Evolutionary conservation across 2,113 vertebrate species (phyloP), one percentile per base, ranked within the genome.

Genomic region (Lamprologus speciosus): DNA sequence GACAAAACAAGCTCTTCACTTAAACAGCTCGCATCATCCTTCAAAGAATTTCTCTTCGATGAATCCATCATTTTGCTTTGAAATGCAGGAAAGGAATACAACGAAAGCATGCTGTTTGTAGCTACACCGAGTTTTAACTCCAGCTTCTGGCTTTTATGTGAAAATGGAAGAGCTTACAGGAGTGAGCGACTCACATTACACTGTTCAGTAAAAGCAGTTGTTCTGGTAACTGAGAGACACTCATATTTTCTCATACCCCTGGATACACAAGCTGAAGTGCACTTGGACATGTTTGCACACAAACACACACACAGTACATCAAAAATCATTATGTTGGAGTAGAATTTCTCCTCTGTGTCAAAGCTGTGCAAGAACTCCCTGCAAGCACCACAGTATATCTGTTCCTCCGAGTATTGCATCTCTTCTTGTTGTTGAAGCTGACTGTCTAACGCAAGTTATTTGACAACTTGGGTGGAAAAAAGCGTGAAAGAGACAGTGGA

Each of bases 151-250:
- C 80, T 87, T 81, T 91, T 60, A 87, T 33, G 40, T 70, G 54
- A 83, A 92, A 93, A 91, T 92, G 54, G 81, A 19, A 4, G 58
- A 45, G 58, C 85, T 91, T 42, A 85, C 47, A 81, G 53, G n/a
- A 63, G 55, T 47, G 65, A 90, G 23, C 51, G 78, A 89, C 82
- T 94, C 84, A 80, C 37, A 88, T 91, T 89, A 70, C 81, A 84
- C 83, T 70, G n/a, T 68, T 42, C 78, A 65, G 8, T 89, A 28
- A 90, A 85, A 87, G 28, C 85, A 70, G 84, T 42, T 82, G 26
- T 87, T 81, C 19, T 54, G 21, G 47, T 81, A 55, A 57, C 50
- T 86, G 37, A 79, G 80, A 80, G 57, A 86, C 68, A 78, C 14
- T 9, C 21, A 31, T 17, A 17, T 84, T 82, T 55, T 65, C 28